Base-by-base conservation (phyloP, 2,797 vertebrate species). In the Malacoraja senta region DNA sequence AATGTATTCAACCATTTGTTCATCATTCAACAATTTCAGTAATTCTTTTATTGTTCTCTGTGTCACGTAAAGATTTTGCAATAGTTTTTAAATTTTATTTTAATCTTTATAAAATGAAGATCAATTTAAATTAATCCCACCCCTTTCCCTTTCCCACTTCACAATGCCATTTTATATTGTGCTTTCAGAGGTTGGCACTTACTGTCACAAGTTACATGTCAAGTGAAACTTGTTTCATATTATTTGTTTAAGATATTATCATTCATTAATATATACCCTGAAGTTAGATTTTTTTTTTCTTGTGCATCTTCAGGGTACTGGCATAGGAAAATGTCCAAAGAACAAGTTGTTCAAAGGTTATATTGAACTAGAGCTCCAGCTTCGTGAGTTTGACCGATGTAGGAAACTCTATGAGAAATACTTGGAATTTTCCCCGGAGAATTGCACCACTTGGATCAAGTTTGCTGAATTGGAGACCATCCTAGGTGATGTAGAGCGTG, bases 371-470 rank as follows among this genome's bases (percentile, higher is more conserved):
- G 99, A 99, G 95, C 95, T 99, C 61, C 99, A 99, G 94, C 95
- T 99, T 93, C 95, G 98, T 0, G 99, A 99, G 95, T 99, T 99
- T 38, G 98, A 99, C 95, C 97, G 98, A 74, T 99, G 99, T 95
- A 96, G 99, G 94, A 99, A 99, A 94, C 97, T 99, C 72, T 99
- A 99, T 72, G 98, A 99, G 94, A 99, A 99, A 12, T 99, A 98
- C 95, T 95, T 99, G 96, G 98, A 99, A 96, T 99, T 98, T 95
- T 96, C 96, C 1, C 98, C 99, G 0, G 98, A 99, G 93, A 99
- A 99, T 97, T 99, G 98, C 96, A 98, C 98, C 0, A 99, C 99
- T 0, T 99, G 98, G 99, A 99, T 99, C 96, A 99, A 99, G 95
- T 99, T 99, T 95, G 97, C 98, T 0, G 99, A 99, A 94, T 96